Evolutionary conservation across 2,888 invertebrate genomes (phyloP), one percentile per base, ranked within the genome.

Genomic region (Athetis lepigone): DNA sequence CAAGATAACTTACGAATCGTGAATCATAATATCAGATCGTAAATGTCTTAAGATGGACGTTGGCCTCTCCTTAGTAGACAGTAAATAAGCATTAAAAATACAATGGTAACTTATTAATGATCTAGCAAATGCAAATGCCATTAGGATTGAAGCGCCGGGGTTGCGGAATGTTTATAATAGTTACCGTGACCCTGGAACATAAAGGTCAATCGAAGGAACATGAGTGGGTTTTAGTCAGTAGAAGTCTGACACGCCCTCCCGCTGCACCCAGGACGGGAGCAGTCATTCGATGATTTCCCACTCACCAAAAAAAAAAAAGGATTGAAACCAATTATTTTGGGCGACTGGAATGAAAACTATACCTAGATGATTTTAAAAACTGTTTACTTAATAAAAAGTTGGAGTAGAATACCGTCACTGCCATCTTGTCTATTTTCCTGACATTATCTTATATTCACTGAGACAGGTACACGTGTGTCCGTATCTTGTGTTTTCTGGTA

Each of bases 21-120:
- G 62, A 67, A 70, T 67, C 62, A 67, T 70, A 51, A n/a, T 70
- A 67, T 61, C 39, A 23, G 36, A 62, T 45, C 66, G n/a, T 67
- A 40, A 67, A 67, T 70, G 63, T 70, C 51, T 52, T 11, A 21
- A 1, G 23, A 29, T 67, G 63, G 67, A 67, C 70, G 42, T 62
- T 67, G 63, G 70, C 25, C 67, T 36, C 23, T 37, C 25, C 4
- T 3, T 52, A 51, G 36, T 42, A 52, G 23, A 51, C 27, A 9
- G 25, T 6, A 45, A 33, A 13, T 8, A 45, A 39, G 40, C 8
- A 4, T 7, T 4, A 2, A 11, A 49, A 19, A 49, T 37, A 16
- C 19, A 47, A 21, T 33, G 9, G n/a, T 49, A 13, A 7, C 16
- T 16, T 19, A 19, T 11, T 7, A 40, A 40, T 19, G 9, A 9